Evolutionary conservation across 2,113 vertebrate species (phyloP).

Genomic region (Australoheros scitulus): DNA sequence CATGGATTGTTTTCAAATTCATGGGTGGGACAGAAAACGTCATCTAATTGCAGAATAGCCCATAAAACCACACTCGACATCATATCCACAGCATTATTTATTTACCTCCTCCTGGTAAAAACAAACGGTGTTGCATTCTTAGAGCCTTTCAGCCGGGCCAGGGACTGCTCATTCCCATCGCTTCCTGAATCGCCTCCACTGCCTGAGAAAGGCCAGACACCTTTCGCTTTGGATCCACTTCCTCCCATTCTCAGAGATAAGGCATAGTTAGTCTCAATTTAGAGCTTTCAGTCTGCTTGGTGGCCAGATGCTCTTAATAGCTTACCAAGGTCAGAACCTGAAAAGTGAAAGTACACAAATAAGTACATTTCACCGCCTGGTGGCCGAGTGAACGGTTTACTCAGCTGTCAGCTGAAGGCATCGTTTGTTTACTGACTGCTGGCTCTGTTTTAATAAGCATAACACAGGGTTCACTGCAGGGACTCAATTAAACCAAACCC

Average conservation of each 20-base stretch:
- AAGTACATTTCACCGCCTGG: not conserved
- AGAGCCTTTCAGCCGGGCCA: constrained; percentile 82
- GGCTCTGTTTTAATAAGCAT: not conserved
- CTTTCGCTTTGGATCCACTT: constrained; percentile 90
- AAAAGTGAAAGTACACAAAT: not conserved
- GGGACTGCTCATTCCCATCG: constrained; percentile 83
- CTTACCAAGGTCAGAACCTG: constrained; percentile 42
- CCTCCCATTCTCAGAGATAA: constrained; percentile 88
- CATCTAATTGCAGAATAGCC: not conserved
- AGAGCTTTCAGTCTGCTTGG: constrained; percentile 36
- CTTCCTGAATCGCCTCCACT: constrained; percentile 74
- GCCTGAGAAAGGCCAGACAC: constrained; percentile 89
- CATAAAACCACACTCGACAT: not conserved
- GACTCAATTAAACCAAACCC: not conserved
- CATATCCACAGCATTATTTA: not conserved
- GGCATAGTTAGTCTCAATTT: constrained; percentile 70
- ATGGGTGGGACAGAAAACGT: not conserved
- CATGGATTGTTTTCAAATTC: not conserved
- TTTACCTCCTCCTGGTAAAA: constrained; percentile 91
- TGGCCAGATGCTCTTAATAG: constrained; percentile 26
- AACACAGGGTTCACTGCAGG: not conserved
- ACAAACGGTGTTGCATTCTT: constrained; percentile 88
- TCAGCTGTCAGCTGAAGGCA: not conserved
- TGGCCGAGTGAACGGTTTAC: not conserved
- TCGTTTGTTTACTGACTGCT: not conserved